Base-by-base conservation (phyloP, 1,140 invertebrate genomes). In the Kradibia gibbosae region DNA sequence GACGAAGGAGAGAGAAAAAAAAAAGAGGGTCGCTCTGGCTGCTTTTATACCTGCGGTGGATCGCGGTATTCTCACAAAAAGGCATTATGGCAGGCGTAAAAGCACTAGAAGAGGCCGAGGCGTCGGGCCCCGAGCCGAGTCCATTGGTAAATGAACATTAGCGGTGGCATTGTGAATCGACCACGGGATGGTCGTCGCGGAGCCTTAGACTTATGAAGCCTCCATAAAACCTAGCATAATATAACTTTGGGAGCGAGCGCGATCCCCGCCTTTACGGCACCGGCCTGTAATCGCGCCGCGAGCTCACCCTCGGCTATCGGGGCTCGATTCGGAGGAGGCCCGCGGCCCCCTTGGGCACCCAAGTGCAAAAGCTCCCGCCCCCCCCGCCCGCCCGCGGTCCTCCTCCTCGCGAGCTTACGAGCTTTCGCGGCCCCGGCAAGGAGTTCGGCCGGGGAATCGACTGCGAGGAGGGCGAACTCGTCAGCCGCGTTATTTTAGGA, bases 121-220 rank as follows among this genome's bases (percentile, higher is more conserved):
- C 71, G 70, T 78, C 78, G n/a, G 67, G 31, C 71, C 55, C 4
- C 28, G 84, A 80, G 84, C 75, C n/a, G 76, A 82, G 77, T 25
- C 85, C 84, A 84, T 84, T 84, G 84, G 85, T 88, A 87, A 90
- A 86, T 88, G 87, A 88, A 88, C 88, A 90, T 90, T 90, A 90
- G 87, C 84, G 85, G 83, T 85, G 83, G 86, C 83, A 89, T 88
- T 89, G 88, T 89, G 85, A 86, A 88, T 87, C 85, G 85, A 75
- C 86, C 84, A 84, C 85, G 83, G 31, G 22, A 20, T 28, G 45
- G 20, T 22, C 50, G 25, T 7, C 11, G 57, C 57, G 57, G 57
- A 25, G 45, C n/a, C 11, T 42, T 25, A 11, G 67, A 7, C 70
- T 31, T 42, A 20, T 50, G 39, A 34, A n/a, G 65, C 39, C 65